Conservation (phyloP, 2,888 invertebrate species). For the Antitype chi region DNA sequence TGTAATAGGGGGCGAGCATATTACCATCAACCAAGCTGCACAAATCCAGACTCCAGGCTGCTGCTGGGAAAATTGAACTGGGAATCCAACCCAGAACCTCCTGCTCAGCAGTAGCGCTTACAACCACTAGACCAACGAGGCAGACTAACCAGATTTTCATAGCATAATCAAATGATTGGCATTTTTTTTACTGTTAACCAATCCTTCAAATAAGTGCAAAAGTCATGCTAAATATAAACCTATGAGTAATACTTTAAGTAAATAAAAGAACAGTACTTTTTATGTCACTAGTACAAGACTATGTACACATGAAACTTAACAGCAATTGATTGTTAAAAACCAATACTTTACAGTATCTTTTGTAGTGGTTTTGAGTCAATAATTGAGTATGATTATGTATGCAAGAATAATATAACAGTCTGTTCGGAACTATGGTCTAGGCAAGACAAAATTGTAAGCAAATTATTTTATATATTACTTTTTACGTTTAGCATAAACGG, state of each 20-base stretch:
- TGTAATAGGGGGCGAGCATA: not conserved
- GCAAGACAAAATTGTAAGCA: not conserved
- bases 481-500: not conserved
- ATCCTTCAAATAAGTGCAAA: conserved; percentile 15
- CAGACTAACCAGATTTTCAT: not conserved
- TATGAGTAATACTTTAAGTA: conserved; percentile 21
- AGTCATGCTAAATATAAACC: conserved; percentile 23
- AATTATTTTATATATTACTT: not conserved
- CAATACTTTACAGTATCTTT: conserved; percentile 38
- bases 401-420: conserved; percentile 26
- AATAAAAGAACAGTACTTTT: conserved; percentile 26
- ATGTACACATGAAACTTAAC: not conserved
- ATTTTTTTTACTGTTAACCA: not conserved
- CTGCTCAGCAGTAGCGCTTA: not conserved
- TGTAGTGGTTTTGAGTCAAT: conserved; percentile 33
- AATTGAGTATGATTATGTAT: conserved; percentile 36
- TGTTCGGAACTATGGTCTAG: not conserved
- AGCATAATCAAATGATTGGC: not conserved
- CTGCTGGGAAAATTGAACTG: not conserved
- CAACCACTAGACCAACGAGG: not conserved
- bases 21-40: not conserved
- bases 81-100: not conserved
- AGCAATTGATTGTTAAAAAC: conserved; percentile 32
- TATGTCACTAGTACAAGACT: conserved; percentile 4
- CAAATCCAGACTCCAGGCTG: not conserved